phyloP scores from a whole-genome alignment of 2,797 vertebrate genomes.

The Sebastes paucispinis region DNA sequence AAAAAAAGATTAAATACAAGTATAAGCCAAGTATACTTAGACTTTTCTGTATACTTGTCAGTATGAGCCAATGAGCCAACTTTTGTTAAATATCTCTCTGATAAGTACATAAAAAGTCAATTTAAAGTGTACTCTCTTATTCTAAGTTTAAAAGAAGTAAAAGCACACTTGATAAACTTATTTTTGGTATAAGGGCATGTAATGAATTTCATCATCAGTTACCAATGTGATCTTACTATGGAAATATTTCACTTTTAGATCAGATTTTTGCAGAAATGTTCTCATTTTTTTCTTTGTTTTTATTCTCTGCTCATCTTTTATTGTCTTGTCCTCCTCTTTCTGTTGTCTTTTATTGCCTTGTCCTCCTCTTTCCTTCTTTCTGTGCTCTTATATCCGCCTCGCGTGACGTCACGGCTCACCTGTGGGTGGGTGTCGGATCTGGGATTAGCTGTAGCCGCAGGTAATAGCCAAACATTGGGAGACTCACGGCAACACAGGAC shows the following conservation, averaged over 20 bases:
- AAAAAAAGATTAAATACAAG: too few relatives aligned
- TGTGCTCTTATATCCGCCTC: slow-evolving; percentile 42
- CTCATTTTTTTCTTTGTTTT: background rate
- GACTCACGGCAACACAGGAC: slow-evolving; percentile 18
- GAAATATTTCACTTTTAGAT: background rate
- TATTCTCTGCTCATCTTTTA: background rate
- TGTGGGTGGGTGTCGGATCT: slow-evolving; percentile 75
- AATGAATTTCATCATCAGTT: background rate
- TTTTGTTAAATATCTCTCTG: too few relatives aligned
- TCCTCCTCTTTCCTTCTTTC: background rate
- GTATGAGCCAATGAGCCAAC: too few relatives aligned
- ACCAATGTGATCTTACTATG: background rate
- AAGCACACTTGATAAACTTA: too few relatives aligned
- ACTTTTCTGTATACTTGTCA: too few relatives aligned
- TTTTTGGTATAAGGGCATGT: too few relatives aligned
- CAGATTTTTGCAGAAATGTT: background rate
- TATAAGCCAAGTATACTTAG: too few relatives aligned
- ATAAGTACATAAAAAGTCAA: too few relatives aligned
- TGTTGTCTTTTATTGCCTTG: background rate
- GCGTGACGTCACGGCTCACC: slow-evolving; percentile 79
- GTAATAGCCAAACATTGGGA: slow-evolving; percentile 75
- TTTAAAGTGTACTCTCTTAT: too few relatives aligned
- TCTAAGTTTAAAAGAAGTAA: too few relatives aligned
- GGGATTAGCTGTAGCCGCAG: slow-evolving; percentile 83
- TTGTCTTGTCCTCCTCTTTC: background rate